Base-by-base conservation (phyloP, 2,113 vertebrate genomes). In the Lucifuga dentata region DNA sequence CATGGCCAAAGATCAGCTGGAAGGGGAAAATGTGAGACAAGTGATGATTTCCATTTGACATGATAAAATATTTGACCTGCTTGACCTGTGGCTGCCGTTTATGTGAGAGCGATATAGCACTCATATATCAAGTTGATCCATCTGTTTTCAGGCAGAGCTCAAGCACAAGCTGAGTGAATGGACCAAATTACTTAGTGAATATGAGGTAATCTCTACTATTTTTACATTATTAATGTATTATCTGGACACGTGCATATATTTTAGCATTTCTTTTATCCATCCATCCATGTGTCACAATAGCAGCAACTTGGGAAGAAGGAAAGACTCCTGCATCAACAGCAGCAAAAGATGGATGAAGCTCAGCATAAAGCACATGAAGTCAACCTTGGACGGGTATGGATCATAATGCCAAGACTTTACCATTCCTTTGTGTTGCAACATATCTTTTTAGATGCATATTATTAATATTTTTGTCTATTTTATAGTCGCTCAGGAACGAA, bases 1-100 rank as follows among this genome's bases (percentile, higher is more conserved):
- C 82, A 97, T 99, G 95, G 93, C 94, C 91, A 97, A 94, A 90
- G 97, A 98, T 73, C 95, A 98, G 70, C 84, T 98, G 62, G 93
- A 94, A 79, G 96, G 94, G 80, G 96, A 98, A 85, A 98, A 95
- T 0, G 97, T 98, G 85, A 95, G 96, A 92, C 77, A 76, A 71
- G 68, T 26, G 44, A 80, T 85, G 59, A 76, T 77, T 85, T 76
- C 72, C 61, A 2, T 75, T 80, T 78, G 65, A 80, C 72, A 72
- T 9, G 2, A 33, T 66, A 11, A 76, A 58, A 75, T 71, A 40
- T 75, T 61, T 77, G 56, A 64, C 70, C 57, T n/a, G 26, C 11
- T 50, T 51, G 64, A 74, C 68, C 56, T 1, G 1, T 13, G 23
- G 45, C 10, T 36, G 53, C 24, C 44, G 26, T 70, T 41, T 55